Percentiles rank a stretch among this genome's conserved stretches.
Conservation (phyloP, 2,797 vertebrate species). For the Anisognathus igniventris region DNA sequence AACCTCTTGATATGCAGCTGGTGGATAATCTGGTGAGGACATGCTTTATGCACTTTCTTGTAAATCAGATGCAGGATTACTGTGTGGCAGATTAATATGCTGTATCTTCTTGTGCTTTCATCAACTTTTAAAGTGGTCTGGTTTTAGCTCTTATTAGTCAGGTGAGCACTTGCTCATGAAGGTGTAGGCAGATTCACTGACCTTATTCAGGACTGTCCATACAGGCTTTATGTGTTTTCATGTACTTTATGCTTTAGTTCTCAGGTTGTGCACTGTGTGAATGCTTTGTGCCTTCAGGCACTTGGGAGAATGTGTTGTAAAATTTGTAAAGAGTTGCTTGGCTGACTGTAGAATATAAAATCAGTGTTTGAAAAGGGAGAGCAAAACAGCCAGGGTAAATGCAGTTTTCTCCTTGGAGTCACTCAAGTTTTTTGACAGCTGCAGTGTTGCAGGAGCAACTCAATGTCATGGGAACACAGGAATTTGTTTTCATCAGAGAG, state of each 20-base stretch:
- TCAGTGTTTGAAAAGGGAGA: background rate
- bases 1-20: background rate
- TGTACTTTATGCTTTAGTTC: background rate
- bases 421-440: conserved; percentile 1
- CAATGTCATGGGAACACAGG: background rate
- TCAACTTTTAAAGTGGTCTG: background rate
- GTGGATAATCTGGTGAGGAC: background rate
- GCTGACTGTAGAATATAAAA: background rate
- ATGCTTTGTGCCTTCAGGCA: background rate
- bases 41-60: background rate
- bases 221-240: background rate
- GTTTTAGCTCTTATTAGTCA: background rate
- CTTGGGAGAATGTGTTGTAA: background rate
- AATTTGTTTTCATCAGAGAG: conserved; percentile 8
- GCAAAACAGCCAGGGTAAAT: background rate
- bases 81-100: background rate
- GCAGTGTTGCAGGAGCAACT: background rate
- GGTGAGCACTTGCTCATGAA: background rate
- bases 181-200: background rate
- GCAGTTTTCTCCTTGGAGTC: conserved; percentile 7
- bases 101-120: background rate
- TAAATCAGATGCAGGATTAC: background rate
- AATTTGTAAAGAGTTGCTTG: background rate
- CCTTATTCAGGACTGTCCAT: background rate
- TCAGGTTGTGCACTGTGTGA: background rate